Conservation (phyloP, 2,797 vertebrate genomes). For the Martes flavigula region DNA sequence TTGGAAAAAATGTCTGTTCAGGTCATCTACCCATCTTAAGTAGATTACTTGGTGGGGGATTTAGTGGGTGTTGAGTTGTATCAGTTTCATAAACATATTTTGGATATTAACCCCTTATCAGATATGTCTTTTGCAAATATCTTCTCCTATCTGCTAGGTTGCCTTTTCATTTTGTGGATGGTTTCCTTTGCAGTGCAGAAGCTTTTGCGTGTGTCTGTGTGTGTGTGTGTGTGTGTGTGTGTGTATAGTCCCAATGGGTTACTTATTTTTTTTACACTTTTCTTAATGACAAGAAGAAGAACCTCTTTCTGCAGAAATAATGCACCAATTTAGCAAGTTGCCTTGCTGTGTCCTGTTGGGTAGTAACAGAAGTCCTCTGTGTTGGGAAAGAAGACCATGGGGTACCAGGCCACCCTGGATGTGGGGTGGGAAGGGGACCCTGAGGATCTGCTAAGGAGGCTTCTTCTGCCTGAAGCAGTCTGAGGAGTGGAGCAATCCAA, state of each 20-base stretch:
- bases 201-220: background rate
- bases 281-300: background rate
- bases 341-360: background rate
- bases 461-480: slow-evolving; percentile 41
- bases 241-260: background rate
- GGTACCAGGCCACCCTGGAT: slow-evolving; percentile 60
- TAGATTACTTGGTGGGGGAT: background rate
- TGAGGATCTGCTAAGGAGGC: background rate
- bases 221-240: no score
- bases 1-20: background rate
- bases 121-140: background rate
- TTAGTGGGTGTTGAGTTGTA: background rate
- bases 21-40: background rate
- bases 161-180: background rate
- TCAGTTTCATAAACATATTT: background rate
- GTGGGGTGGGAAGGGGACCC: background rate
- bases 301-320: background rate
- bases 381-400: slow-evolving; percentile 31
- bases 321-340: background rate
- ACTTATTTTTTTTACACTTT: background rate
- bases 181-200: background rate
- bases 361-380: background rate
- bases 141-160: background rate
- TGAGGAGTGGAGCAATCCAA: slow-evolving; percentile 7
- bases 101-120: background rate